A percentile compares a stretch with the other conserved stretches of the same genome.
phyloP scores from a whole-genome alignment of 2,888 invertebrate genomes.

The Abscondita cerata region DNA sequence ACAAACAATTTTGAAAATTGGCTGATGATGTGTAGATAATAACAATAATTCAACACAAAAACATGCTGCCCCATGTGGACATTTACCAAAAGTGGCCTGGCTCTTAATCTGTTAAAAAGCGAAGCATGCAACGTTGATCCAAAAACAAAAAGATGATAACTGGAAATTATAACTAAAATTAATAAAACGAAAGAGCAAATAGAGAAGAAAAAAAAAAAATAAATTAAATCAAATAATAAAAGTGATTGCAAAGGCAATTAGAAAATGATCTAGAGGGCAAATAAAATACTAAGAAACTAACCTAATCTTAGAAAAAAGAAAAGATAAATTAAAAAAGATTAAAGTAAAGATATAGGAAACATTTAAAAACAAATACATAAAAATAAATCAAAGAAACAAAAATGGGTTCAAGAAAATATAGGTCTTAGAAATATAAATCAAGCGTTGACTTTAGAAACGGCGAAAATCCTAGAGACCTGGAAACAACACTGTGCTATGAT shows the following conservation, averaged over 20 bases:
- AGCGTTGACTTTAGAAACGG: neutral
- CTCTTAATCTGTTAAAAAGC: too few species aligned
- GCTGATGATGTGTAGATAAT: too few species aligned
- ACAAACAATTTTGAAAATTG: too few species aligned
- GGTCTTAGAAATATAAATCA: neutral
- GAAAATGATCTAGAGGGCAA: neutral
- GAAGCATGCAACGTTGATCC: neutral
- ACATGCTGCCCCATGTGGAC: too few species aligned
- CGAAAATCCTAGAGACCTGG: neutral
- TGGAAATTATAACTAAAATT: neutral
- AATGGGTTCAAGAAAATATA: neutral
- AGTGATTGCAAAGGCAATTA: neutral
- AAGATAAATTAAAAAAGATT: neutral
- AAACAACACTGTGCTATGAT: neutral
- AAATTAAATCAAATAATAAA: neutral
- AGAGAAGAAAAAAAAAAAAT: neutral
- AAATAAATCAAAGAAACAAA: neutral
- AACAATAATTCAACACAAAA: too few species aligned
- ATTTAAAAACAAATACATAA: neutral
- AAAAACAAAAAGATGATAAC: neutral
- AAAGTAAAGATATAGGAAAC: neutral
- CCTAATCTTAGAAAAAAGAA: neutral
- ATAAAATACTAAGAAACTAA: neutral
- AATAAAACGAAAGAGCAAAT: neutral
- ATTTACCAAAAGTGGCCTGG: too few species aligned